Evolutionary conservation across 2,113 vertebrate genomes (phyloP).

Genomic region (Panthera uncia): DNA sequence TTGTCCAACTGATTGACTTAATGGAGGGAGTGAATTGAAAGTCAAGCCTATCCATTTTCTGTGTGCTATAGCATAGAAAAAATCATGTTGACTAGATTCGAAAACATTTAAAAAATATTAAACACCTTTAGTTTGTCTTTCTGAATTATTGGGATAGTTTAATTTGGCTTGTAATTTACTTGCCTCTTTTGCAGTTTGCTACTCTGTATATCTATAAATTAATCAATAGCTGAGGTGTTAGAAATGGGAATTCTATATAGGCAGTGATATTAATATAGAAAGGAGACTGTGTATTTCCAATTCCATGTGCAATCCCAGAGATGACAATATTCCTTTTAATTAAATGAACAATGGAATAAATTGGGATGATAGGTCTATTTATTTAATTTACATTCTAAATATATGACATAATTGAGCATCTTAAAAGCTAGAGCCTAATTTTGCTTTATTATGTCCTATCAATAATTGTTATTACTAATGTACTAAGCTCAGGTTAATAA

Average conservation of each 20-base stretch:
- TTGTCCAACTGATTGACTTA: constrained; percentile 65
- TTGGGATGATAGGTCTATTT: background rate
- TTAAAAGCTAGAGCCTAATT: background rate
- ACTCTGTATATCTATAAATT: background rate
- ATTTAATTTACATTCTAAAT: constrained; percentile 43
- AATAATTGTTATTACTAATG: background rate
- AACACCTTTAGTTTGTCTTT: constrained; percentile 1
- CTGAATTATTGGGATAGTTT: background rate
- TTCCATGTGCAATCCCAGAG: background rate
- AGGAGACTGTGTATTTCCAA: background rate
- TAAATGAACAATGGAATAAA: background rate
- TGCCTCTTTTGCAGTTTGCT: background rate
- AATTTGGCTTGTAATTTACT: background rate
- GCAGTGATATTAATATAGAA: background rate
- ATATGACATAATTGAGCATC: background rate
- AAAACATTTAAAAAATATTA: constrained; percentile 43
- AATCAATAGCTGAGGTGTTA: background rate
- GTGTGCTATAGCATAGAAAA: constrained; percentile 1
- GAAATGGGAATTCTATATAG: background rate
- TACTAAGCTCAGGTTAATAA: background rate
- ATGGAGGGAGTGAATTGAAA: constrained; percentile 63
- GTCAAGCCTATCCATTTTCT: background rate
- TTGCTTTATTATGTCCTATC: background rate
- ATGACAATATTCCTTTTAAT: background rate
- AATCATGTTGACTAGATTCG: constrained; percentile 26